Percentiles rank a stretch among this genome's conserved stretches.
Evolutionary conservation across 2,113 vertebrate species (phyloP).

Genomic region (Antechinus stuartii): DNA sequence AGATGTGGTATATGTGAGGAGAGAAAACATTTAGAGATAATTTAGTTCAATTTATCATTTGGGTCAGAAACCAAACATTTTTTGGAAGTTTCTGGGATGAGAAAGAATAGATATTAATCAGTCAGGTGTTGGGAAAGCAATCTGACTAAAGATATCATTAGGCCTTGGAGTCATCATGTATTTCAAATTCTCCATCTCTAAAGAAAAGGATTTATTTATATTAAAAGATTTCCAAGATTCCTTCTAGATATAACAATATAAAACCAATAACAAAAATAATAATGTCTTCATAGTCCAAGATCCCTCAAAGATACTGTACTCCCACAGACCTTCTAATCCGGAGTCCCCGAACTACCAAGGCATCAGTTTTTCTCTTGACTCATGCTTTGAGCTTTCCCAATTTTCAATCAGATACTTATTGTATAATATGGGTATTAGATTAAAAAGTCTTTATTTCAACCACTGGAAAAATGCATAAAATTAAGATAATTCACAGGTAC

Average conservation of each 20-base stretch:
- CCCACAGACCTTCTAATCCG: background rate
- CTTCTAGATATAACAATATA: background rate
- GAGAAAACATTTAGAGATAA: background rate
- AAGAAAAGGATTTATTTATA: background rate
- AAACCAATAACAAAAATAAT: background rate
- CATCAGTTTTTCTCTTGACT: background rate
- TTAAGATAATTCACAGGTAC: background rate
- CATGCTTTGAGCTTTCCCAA: background rate
- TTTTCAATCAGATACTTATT: background rate
- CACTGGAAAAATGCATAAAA: background rate
- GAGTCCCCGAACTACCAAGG: background rate
- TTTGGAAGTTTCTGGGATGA: background rate
- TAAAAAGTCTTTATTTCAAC: background rate
- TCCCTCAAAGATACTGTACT: background rate
- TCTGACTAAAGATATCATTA: background rate
- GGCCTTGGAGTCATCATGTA: background rate
- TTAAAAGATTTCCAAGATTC: background rate
- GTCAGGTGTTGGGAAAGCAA: constrained; percentile 11
- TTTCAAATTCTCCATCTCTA: background rate
- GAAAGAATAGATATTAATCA: background rate
- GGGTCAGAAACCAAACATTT: constrained; percentile 18
- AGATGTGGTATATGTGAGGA: background rate
- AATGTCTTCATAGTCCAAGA: background rate
- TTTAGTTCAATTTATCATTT: constrained; percentile 16
- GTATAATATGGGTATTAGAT: background rate